These are phyloP conservation scores for Rafetus swinhoei DNA, from an alignment of 2,113 vertebrate species.

Conservation along the genomic window DNA sequence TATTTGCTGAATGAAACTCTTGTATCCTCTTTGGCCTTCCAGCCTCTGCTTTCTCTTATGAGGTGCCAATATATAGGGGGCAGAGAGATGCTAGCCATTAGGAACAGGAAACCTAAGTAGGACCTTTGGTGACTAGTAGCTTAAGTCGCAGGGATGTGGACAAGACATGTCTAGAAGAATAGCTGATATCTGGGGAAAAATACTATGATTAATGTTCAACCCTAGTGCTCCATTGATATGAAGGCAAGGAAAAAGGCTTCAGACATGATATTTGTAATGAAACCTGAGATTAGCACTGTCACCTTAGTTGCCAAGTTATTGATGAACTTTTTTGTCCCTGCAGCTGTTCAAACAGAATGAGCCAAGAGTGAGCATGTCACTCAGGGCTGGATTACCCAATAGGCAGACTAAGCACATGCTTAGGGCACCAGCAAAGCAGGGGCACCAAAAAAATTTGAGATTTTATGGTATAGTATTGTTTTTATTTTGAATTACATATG, in stretches of 20 bases:
- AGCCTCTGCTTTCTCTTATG: neutral
- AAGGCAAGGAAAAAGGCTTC: neutral
- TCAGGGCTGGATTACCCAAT: neutral
- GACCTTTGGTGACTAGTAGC: neutral
- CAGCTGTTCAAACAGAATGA: neutral
- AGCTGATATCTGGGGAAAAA: accelerated
- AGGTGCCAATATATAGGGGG: neutral
- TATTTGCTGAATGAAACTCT: neutral
- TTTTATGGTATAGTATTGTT: too few species aligned
- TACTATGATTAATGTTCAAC: neutral
- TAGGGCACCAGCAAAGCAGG: too few species aligned
- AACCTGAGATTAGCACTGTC: neutral
- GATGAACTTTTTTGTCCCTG: neutral
- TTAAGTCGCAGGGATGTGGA: neutral
- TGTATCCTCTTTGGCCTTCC: neutral
- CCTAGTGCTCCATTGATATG: neutral
- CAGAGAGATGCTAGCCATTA: neutral
- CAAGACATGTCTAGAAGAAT: neutral
- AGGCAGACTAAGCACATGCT: too few species aligned
- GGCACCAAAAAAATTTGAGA: too few species aligned
- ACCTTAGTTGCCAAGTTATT: neutral
- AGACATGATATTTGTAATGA: neutral
- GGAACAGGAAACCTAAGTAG: neutral
- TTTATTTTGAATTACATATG: too few species aligned
- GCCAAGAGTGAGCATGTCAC: too few species aligned